Evolutionary conservation across 2,797 vertebrate species (phyloP).

Genomic region (Melanogrammus aeglefinus): DNA sequence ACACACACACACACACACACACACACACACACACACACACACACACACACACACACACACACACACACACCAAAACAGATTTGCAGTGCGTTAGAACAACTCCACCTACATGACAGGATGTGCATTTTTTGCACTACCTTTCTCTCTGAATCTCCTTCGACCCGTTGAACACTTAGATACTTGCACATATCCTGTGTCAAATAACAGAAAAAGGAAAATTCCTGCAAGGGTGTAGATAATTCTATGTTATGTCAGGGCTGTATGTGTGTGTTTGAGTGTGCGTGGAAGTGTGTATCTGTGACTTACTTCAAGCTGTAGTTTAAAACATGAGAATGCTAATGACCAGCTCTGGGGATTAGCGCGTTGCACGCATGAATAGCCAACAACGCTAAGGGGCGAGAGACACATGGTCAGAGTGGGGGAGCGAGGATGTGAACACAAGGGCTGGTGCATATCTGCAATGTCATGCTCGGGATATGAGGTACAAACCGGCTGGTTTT

Average conservation of each 20-base stretch:
- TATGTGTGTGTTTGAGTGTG: constrained; percentile 10
- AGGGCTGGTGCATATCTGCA: constrained; percentile 1
- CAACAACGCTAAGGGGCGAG: background rate
- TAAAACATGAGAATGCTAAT: constrained; percentile 52
- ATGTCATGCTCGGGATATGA: background rate
- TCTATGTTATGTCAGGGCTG: background rate
- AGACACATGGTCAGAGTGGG: background rate
- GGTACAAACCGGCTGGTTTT: background rate
- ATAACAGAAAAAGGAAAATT: background rate
- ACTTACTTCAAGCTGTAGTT: constrained; percentile 30
- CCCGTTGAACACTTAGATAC: constrained; percentile 2
- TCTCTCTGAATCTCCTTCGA: constrained; percentile 25
- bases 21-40: constrained; percentile 22
- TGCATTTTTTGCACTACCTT: background rate
- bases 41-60: constrained; percentile 7
- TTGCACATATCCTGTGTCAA: background rate
- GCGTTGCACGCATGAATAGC: constrained; percentile 36
- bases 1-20: constrained; percentile 14
- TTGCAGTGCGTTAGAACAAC: constrained; percentile 25
- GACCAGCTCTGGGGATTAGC: constrained; percentile 20
- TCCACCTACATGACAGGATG: constrained; percentile 25
- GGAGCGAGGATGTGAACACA: background rate
- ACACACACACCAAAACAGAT: constrained; percentile 8
- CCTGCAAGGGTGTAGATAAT: too few relatives aligned
- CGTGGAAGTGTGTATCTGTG: constrained; percentile 4